Base-by-base conservation (phyloP, 2,888 invertebrate species). In the Pollenia amentaria region DNA sequence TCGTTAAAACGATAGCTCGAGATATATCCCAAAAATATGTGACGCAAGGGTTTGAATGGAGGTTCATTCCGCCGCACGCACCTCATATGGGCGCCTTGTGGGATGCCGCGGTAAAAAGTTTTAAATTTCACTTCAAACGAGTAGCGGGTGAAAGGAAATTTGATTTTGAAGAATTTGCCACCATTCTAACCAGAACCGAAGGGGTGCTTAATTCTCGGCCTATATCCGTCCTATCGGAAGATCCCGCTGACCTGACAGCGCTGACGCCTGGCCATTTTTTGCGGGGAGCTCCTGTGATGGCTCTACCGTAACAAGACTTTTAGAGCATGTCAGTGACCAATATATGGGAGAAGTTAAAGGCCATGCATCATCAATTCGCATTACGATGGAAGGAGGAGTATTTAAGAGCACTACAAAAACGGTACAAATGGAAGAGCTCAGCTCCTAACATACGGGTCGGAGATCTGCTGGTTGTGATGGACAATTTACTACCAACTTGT, bases 71-170 rank as follows among this genome's bases (percentile, higher is more conserved):
- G 18, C 78, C 84, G 1, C 70, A 55, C 8, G 67, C 84, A n/a
- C 84, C 80, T 11, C 84, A 85, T 16, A 76, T 85, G 79, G 84
- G 84, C 16, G 79, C 69, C 8, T 21, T 85, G 57, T 85, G 72
- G 70, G 72, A 76, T 16, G 69, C 76, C 0, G 80, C 80, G 0
- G 76, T 80, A 0, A 80, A 85, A 44, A 70, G 60, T 16, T 75
- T 81, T 14, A 72, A 73, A n/a, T 60, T 46, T 29, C 73, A 60
- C 14, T 72, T 82, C 18, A 82, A 82, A 53, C 57, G 62, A 21
- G 40, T 67, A 6, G 42, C 70, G 7, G 76, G 62, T n/a, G 7
- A 14, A 11, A 62, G 62, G 6, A 57, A 48, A 12, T 75, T 62
- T 51, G 73, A 55, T 1, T 82, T 65, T n/a, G 75, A 86, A 16